These are phyloP conservation scores for Euplexia lucipara DNA, from an alignment of 2,888 invertebrate genomes.

Conservation along the genomic window DNA sequence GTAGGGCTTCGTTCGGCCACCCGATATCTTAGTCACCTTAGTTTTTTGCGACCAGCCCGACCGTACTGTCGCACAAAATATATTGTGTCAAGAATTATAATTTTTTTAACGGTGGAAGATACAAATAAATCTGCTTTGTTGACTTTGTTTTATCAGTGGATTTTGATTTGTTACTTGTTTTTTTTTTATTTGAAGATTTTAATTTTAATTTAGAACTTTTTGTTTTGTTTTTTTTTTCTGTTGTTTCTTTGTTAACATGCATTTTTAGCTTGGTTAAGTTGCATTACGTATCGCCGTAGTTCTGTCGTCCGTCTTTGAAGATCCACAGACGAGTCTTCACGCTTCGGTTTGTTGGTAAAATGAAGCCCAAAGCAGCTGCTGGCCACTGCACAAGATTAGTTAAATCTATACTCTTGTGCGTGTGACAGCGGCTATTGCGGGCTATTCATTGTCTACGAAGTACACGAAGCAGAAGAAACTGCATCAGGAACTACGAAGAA, in stretches of 20 bases:
- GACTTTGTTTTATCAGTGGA: conserved; percentile 34
- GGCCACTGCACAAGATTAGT: conserved; percentile 99
- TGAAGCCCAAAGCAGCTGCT: conserved; percentile 98
- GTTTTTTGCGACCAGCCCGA: conserved; percentile 71
- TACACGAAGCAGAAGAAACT: conserved; percentile 73
- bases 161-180: conserved; percentile 10
- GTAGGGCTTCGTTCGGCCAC: conserved; percentile 66
- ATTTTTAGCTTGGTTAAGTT: conserved; percentile 50
- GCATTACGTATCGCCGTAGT: conserved; percentile 31
- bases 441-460: conserved; percentile 90
- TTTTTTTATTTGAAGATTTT: conserved; percentile 10
- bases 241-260: conserved; percentile 15
- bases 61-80: conserved; percentile 41
- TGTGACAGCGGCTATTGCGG: conserved; percentile 99
- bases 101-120: conserved; percentile 12
- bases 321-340: conserved; percentile 64
- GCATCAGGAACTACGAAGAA: conserved; percentile 42
- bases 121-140: conserved; percentile 16
- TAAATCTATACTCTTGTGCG: conserved; percentile 98
- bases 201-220: not conserved
- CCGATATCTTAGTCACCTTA: conserved; percentile 62
- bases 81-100: conserved; percentile 14
- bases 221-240: conserved; percentile 10
- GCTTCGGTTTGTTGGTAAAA: conserved; percentile 67
- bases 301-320: conserved; percentile 57